Percentiles rank a stretch among this genome's conserved stretches.
Conservation (phyloP, 2,888 invertebrate genomes). For the Eilema griseolum region DNA sequence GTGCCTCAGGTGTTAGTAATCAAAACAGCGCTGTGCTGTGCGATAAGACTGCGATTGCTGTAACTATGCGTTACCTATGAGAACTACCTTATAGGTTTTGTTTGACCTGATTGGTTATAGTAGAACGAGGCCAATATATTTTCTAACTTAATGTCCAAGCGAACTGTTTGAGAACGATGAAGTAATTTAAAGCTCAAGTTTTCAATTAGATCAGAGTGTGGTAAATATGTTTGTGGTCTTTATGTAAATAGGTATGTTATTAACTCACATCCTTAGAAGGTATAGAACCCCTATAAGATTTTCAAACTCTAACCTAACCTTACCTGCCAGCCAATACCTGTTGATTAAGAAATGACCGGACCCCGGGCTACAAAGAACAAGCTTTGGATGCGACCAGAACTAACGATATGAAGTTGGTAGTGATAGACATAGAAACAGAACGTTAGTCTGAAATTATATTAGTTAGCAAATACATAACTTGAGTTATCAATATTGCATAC, state of each 20-base stretch:
- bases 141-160: not conserved
- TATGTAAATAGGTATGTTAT: not conserved
- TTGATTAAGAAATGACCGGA: too few relatives aligned
- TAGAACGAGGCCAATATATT: conserved; percentile 8
- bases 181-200: not conserved
- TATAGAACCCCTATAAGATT: too few relatives aligned
- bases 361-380: not conserved
- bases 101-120: not conserved
- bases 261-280: not conserved
- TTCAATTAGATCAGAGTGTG: not conserved
- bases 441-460: not conserved
- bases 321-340: too few relatives aligned
- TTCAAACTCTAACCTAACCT: too few relatives aligned
- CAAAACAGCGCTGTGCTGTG: conserved; percentile 58
- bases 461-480: not conserved
- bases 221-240: too few relatives aligned
- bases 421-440: not conserved
- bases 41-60: conserved; percentile 56
- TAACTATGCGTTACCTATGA: conserved; percentile 49
- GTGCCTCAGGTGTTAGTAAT: conserved; percentile 71
- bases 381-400: not conserved
- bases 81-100: conserved; percentile 10
- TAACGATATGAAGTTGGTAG: not conserved
- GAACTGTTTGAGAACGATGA: not conserved
- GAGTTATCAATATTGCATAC: conserved; percentile 1